A percentile compares a stretch with the other conserved stretches of the same genome.
phyloP scores from a whole-genome alignment of 2,888 invertebrate species.

The Tetragonula carbonaria region DNA sequence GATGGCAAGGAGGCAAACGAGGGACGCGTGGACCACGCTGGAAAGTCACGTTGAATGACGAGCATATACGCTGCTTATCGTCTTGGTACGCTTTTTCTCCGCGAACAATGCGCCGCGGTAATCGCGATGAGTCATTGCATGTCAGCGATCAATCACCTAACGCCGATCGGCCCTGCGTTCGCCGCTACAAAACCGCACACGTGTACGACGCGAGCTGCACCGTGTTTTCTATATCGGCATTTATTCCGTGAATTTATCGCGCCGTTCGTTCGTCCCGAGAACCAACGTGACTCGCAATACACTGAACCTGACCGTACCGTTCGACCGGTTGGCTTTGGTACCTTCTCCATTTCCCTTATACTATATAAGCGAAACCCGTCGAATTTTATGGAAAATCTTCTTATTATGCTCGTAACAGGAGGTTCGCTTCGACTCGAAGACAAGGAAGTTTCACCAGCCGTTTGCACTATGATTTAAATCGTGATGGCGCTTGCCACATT shows the following conservation, averaged over 20 bases:
- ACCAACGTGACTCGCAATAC: conserved; percentile 34
- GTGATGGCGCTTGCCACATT: too few species aligned
- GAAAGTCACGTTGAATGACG: conserved; percentile 60
- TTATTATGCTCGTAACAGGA: too few species aligned
- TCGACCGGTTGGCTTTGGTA: neutral
- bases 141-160: conserved; percentile 74
- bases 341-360: neutral
- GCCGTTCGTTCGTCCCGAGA: conserved; percentile 17
- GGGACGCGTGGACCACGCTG: conserved; percentile 36
- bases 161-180: conserved; percentile 64
- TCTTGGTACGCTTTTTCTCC: conserved; percentile 55
- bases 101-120: conserved; percentile 59
- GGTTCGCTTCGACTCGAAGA: neutral
- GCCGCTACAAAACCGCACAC: conserved; percentile 63
- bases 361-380: neutral
- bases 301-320: conserved; percentile 3
- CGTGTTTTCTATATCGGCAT: conserved; percentile 62
- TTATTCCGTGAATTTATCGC: conserved; percentile 61
- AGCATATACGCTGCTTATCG: conserved; percentile 64
- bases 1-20: conserved; percentile 35
- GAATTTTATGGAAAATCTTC: neutral
- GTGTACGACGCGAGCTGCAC: conserved; percentile 48
- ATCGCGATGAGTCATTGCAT: conserved; percentile 71
- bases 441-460: too few species aligned
- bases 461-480: too few species aligned